Conservation (phyloP, 2,113 vertebrate species). For the Tretioscincus oriximinensis region DNA sequence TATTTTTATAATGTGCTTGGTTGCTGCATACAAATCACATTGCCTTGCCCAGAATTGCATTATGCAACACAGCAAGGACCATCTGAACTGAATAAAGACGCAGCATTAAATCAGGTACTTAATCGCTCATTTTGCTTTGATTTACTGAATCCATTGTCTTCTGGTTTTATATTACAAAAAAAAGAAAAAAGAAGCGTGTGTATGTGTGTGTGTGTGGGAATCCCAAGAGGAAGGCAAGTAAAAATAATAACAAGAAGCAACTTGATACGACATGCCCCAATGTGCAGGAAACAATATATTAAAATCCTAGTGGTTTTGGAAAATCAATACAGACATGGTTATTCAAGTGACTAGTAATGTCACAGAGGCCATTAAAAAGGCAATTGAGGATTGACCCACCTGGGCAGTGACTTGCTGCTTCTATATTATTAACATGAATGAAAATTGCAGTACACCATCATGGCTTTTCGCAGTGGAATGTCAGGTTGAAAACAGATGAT, state of each 20-base stretch:
- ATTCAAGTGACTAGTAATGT: conserved; percentile 46
- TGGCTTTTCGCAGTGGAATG: conserved; percentile 36
- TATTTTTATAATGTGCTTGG: conserved; percentile 62
- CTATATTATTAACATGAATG: conserved; percentile 37
- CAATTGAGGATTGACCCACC: conserved; percentile 30
- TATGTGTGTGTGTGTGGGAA: no score
- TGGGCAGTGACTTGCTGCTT: conserved; percentile 35
- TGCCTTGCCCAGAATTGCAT: conserved; percentile 29
- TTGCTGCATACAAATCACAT: conserved; percentile 54
- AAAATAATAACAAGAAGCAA: conserved; percentile 59
- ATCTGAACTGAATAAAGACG: conserved; percentile 53
- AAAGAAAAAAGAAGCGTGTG: no score
- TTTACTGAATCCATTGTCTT: conserved; percentile 71
- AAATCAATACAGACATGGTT: conserved; percentile 57
- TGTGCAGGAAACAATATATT: conserved; percentile 59
- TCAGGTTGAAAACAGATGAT: not conserved
- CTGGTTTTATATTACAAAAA: conserved; percentile 64
- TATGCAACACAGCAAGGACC: conserved; percentile 40
- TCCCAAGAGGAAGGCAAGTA: not conserved
- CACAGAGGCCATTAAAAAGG: conserved; percentile 54
- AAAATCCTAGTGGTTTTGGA: conserved; percentile 60
- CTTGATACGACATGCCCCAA: conserved; percentile 43
- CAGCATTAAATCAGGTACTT: conserved; percentile 53
- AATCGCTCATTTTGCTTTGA: conserved; percentile 71
- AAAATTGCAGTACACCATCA: conserved; percentile 48